Percentiles rank a stretch among this genome's conserved stretches.
Evolutionary conservation across 2,113 vertebrate genomes (phyloP).

Genomic region (Sylvilagus bachmani): DNA sequence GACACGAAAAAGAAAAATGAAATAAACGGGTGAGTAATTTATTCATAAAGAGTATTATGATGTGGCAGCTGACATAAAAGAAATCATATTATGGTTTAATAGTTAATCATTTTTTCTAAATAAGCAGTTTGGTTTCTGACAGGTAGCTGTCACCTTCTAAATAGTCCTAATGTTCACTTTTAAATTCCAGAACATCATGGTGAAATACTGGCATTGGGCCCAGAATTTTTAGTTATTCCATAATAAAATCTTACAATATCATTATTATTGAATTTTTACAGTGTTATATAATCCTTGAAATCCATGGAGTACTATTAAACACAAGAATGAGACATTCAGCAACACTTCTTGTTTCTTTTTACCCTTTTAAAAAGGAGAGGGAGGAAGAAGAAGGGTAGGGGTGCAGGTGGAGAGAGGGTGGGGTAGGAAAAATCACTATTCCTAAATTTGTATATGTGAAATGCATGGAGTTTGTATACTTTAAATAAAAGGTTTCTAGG

Average conservation of each 20-base stretch:
- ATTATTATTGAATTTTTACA: conserved; percentile 15
- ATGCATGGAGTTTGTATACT: no score
- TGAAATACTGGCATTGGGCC: not conserved
- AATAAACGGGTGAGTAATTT: conserved; percentile 28
- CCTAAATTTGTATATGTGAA: no score
- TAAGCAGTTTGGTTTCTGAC: not conserved
- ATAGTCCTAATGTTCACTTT: not conserved
- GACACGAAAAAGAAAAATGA: conserved; percentile 36
- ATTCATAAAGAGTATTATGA: conserved; percentile 44
- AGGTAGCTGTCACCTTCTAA: conserved; percentile 3
- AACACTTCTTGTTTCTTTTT: not conserved
- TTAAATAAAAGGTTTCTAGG: no score
- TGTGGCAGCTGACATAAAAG: not conserved
- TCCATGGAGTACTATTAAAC: not conserved
- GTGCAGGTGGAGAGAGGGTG: no score
- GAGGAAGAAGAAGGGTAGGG: no score
- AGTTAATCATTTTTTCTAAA: conserved; percentile 13
- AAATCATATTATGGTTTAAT: conserved; percentile 6
- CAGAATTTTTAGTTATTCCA: conserved; percentile 29
- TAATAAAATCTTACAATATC: conserved; percentile 26
- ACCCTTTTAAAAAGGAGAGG: not conserved
- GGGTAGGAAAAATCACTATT: no score
- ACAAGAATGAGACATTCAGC: not conserved
- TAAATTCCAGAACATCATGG: conserved; percentile 39
- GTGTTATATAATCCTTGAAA: not conserved